phyloP scores from a whole-genome alignment of 2,888 invertebrate species.

The Stegophylla sp. region DNA sequence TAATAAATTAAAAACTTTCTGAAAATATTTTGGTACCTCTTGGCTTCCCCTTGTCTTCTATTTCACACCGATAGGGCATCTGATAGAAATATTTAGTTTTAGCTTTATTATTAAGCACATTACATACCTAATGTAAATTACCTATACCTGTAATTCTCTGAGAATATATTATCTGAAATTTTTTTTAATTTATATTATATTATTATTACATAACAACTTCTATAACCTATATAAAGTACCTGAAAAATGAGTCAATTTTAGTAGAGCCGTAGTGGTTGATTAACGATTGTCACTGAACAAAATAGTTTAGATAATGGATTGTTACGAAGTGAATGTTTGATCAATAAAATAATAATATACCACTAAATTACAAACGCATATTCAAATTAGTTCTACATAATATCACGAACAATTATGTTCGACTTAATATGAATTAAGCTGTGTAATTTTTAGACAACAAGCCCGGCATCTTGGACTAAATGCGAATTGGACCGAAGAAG shows the following conservation, averaged over 20 bases:
- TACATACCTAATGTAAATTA: too few species aligned
- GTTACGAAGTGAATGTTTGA: slow-evolving; percentile 53
- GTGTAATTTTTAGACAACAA: slow-evolving; percentile 72
- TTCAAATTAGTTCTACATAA: neutral
- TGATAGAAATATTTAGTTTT: too few species aligned
- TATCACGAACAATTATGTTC: neutral
- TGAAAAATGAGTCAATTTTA: slow-evolving; percentile 5
- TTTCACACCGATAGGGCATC: too few species aligned
- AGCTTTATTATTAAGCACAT: too few species aligned
- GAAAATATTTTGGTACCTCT: too few species aligned
- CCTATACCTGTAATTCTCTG: too few species aligned
- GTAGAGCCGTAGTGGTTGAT: neutral
- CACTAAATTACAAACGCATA: neutral
- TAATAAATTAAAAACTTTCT: too few species aligned
- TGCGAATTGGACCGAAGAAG: slow-evolving; percentile 65
- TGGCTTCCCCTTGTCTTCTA: too few species aligned
- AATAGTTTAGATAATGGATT: slow-evolving; percentile 17
- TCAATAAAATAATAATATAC: slow-evolving; percentile 42
- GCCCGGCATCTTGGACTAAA: slow-evolving; percentile 78
- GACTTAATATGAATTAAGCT: neutral
- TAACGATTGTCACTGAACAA: slow-evolving; percentile 30
- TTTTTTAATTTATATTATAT: neutral
- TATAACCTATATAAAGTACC: neutral
- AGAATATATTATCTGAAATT: too few species aligned
- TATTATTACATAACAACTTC: neutral